Conservation (phyloP, 2,888 invertebrate genomes). For the Noctuana brunneofusca region DNA sequence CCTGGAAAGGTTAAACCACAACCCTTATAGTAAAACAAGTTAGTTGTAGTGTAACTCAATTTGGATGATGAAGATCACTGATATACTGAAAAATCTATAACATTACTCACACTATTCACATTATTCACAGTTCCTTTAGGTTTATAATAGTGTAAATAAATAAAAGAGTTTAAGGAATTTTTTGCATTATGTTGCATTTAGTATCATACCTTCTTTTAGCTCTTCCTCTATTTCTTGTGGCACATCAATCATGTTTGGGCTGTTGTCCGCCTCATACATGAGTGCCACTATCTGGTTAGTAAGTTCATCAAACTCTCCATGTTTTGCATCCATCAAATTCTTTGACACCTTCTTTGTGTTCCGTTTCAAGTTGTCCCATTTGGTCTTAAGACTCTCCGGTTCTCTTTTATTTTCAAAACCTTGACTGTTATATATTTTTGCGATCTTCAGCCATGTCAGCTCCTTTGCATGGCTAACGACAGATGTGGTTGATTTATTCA, state of each 20-base stretch:
- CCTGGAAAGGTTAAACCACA: too few species aligned
- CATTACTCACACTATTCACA: too few species aligned
- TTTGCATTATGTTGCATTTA: too few species aligned
- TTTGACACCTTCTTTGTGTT: slow-evolving; percentile 54
- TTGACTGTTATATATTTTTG: slow-evolving; percentile 58
- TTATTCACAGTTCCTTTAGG: too few species aligned
- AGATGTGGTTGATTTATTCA: slow-evolving; percentile 61
- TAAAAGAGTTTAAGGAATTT: too few species aligned
- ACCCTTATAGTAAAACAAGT: too few species aligned
- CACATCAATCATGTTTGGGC: slow-evolving; percentile 38
- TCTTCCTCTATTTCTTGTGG: slow-evolving; percentile 39
- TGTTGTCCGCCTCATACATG: slow-evolving; percentile 52
- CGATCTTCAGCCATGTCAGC: slow-evolving; percentile 61
- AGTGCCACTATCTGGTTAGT: slow-evolving; percentile 51
- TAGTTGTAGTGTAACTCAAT: too few species aligned
- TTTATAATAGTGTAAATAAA: too few species aligned
- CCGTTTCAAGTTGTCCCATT: slow-evolving; percentile 71
- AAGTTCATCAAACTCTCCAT: slow-evolving; percentile 46
- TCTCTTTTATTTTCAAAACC: slow-evolving; percentile 54
- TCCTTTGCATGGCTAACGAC: slow-evolving; percentile 61
- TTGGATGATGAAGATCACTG: too few species aligned
- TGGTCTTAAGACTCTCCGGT: slow-evolving; percentile 58
- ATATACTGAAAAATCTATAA: too few species aligned
- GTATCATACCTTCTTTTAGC: slow-evolving; percentile 33
- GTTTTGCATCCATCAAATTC: slow-evolving; percentile 52